Conservation (phyloP, 2,113 vertebrate genomes). For the Psilopsiagon aymara region DNA sequence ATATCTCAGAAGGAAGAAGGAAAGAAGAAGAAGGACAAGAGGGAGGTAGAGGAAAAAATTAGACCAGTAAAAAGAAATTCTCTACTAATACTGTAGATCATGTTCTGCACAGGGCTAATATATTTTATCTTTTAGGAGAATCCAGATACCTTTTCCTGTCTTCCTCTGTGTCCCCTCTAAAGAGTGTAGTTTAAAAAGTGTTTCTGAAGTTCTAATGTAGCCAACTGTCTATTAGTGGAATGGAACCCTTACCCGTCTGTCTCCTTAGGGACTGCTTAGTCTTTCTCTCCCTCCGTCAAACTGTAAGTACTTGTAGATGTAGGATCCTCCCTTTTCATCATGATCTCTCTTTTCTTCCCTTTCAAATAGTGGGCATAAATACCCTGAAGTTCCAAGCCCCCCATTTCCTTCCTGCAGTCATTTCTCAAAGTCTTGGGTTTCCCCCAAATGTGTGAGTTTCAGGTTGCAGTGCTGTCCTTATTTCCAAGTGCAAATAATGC, state of each 20-base stretch:
- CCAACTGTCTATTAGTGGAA: not conserved
- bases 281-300: constrained; percentile 58
- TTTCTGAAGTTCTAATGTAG: not conserved
- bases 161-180: not conserved
- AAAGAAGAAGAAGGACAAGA: constrained; percentile 67
- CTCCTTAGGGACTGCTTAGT: not conserved
- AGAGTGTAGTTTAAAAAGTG: not conserved
- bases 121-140: not conserved
- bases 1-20: constrained; percentile 58
- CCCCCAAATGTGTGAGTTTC: not conserved
- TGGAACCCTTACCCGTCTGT: not conserved
- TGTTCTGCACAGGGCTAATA: not conserved
- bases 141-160: not conserved
- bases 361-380: not conserved
- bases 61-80: constrained; percentile 2
- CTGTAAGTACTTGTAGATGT: constrained; percentile 58
- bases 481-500: not conserved
- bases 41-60: constrained; percentile 41
- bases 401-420: not conserved
- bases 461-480: not conserved
- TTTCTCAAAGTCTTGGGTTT: not conserved
- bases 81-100: not conserved
- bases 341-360: not conserved
- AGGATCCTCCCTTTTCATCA: not conserved
- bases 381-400: not conserved